phyloP scores from a whole-genome alignment of 2,113 vertebrate genomes.

The Brachypteracias leptosomus region DNA sequence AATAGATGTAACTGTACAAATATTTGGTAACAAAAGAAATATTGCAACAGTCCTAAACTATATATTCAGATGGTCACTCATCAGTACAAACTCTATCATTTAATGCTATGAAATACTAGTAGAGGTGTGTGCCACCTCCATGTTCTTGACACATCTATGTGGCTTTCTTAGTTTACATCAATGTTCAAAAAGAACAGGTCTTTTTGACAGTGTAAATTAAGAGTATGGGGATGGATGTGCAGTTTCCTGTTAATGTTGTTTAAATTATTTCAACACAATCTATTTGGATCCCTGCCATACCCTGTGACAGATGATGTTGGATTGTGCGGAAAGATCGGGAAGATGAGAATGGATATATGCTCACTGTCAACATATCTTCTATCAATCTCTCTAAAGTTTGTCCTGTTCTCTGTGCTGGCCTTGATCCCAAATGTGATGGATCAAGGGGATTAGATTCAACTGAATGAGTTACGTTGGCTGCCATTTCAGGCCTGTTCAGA shows the following conservation, averaged over 20 bases:
- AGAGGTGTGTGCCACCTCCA: not conserved
- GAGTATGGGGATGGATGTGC: not conserved
- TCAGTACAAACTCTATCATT: not conserved
- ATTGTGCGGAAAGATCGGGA: not conserved
- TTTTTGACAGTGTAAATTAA: not conserved
- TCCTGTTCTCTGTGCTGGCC: not conserved
- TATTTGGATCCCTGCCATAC: not conserved
- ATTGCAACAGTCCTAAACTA: not conserved
- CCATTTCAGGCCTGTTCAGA: not conserved
- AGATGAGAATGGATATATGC: not conserved
- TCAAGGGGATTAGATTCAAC: not conserved
- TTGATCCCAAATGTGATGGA: not conserved
- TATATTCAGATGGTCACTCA: not conserved
- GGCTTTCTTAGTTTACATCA: accelerated
- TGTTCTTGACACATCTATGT: not conserved
- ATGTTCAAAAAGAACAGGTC: not conserved
- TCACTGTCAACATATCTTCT: not conserved
- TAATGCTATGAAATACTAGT: not conserved
- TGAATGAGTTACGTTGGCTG: not conserved
- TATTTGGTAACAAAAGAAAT: not conserved
- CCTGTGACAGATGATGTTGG: not conserved
- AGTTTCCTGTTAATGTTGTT: not conserved
- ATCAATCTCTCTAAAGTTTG: not conserved
- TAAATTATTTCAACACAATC: conserved; percentile 2
- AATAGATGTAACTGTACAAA: not conserved